A percentile compares a stretch with the other conserved stretches of the same genome.
These are phyloP conservation scores for Danionella cerebrum DNA, from an alignment of 2,113 vertebrate species.

Conservation along the genomic window DNA sequence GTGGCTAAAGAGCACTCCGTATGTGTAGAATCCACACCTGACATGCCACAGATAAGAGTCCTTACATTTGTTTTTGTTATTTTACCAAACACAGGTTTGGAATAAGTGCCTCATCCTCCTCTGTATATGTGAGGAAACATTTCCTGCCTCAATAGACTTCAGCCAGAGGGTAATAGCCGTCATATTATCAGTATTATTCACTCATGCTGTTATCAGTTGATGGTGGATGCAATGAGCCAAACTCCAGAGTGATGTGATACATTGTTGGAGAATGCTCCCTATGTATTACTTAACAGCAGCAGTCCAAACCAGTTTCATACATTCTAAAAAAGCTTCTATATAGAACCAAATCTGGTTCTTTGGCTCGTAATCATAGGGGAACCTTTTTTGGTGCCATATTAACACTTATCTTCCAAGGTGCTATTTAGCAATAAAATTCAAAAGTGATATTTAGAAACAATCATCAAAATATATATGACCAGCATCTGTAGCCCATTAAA, in stretches of 20 bases:
- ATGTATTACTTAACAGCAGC: too few species aligned
- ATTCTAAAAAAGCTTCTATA: too few species aligned
- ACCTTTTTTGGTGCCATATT: too few species aligned
- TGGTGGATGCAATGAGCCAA: constrained; percentile 36
- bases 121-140: constrained; percentile 44
- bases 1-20: constrained; percentile 7
- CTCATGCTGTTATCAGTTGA: not conserved
- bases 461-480: too few species aligned
- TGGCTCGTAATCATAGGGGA: too few species aligned
- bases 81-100: not conserved
- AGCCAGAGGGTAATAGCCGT: constrained; percentile 32
- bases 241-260: not conserved
- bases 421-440: too few species aligned
- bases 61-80: not conserved
- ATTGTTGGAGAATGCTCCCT: not conserved
- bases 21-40: constrained; percentile 3
- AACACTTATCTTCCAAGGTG: too few species aligned
- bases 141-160: constrained; percentile 50
- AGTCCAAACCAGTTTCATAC: too few species aligned
- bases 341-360: too few species aligned
- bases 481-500: too few species aligned
- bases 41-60: not conserved
- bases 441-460: too few species aligned
- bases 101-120: too few species aligned
- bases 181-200: constrained; percentile 43